Evolutionary conservation across 2,113 vertebrate species (phyloP).

Genomic region (Scomber scombrus): DNA sequence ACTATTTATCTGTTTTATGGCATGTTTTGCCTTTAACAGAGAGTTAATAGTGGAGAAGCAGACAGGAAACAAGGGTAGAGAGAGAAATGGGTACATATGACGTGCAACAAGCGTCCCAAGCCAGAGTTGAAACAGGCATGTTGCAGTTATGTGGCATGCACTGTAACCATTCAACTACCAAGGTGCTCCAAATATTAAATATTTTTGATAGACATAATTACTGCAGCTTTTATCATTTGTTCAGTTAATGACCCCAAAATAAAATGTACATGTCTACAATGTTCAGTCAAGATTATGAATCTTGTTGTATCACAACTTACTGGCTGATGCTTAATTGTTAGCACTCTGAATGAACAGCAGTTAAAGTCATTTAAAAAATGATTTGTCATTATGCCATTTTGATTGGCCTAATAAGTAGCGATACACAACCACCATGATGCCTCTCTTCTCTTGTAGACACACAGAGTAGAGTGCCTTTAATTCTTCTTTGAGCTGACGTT

Average conservation of each 20-base stretch:
- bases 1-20: no score
- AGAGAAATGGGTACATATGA: no score
- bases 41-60: no score
- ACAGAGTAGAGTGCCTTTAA: slow-evolving; percentile 42
- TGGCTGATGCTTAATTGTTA: slow-evolving; percentile 44
- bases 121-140: no score
- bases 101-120: no score
- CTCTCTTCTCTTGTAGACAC: slow-evolving; percentile 33
- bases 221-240: slow-evolving; percentile 22
- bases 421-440: slow-evolving; percentile 44
- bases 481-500: slow-evolving; percentile 57
- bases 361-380: slow-evolving; percentile 60
- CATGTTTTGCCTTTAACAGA: no score
- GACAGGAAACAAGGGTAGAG: no score
- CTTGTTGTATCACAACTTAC: slow-evolving; percentile 20
- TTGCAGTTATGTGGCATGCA: no score
- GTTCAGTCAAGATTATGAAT: slow-evolving; percentile 32
- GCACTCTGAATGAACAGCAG: slow-evolving; percentile 54
- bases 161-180: no score
- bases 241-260: slow-evolving; percentile 20
- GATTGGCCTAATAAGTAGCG: slow-evolving; percentile 66
- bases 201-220: slow-evolving; percentile 8
- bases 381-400: slow-evolving; percentile 66
- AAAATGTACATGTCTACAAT: slow-evolving; percentile 17
- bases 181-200: neutral